Percentiles rank a stretch among this genome's conserved stretches.
phyloP scores from a whole-genome alignment of 1,140 invertebrate genomes.

The Agrypnia vestita region DNA sequence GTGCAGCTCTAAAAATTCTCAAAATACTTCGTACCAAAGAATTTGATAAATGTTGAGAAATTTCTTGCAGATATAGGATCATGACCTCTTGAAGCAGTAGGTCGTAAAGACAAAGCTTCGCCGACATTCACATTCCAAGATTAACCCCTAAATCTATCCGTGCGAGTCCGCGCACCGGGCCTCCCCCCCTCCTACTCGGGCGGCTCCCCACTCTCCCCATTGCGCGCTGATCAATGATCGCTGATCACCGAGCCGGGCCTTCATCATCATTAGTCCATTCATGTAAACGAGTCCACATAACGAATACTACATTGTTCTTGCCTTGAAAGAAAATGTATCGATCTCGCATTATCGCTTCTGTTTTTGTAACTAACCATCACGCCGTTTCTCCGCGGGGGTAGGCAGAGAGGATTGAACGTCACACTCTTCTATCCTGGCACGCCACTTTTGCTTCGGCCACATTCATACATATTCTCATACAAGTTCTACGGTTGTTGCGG shows the following conservation, averaged over 20 bases:
- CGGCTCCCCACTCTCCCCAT: background rate
- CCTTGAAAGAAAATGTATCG: no score
- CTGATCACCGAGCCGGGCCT: background rate
- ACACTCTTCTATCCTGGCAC: no score
- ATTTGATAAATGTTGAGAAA: no score
- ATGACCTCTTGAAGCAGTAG: conserved; percentile 49
- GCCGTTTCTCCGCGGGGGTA: no score
- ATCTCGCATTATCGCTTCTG: no score
- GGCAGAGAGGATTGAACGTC: no score
- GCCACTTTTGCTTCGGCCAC: no score
- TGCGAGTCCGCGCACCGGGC: background rate
- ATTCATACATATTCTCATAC: no score
- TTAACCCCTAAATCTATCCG: conserved; percentile 45
- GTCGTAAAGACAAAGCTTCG: conserved; percentile 47
- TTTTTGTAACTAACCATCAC: no score
- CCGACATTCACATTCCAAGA: conserved; percentile 34
- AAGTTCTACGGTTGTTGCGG: no score
- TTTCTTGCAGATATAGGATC: background rate
- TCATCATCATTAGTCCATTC: background rate
- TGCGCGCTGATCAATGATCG: background rate
- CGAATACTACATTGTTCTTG: background rate
- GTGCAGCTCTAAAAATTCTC: no score
- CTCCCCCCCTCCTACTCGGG: background rate
- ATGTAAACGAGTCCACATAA: conserved; percentile 17
- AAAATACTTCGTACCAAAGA: no score